These are phyloP conservation scores for Tragopan temminckii DNA, from an alignment of 2,797 vertebrate species.

Conservation along the genomic window DNA sequence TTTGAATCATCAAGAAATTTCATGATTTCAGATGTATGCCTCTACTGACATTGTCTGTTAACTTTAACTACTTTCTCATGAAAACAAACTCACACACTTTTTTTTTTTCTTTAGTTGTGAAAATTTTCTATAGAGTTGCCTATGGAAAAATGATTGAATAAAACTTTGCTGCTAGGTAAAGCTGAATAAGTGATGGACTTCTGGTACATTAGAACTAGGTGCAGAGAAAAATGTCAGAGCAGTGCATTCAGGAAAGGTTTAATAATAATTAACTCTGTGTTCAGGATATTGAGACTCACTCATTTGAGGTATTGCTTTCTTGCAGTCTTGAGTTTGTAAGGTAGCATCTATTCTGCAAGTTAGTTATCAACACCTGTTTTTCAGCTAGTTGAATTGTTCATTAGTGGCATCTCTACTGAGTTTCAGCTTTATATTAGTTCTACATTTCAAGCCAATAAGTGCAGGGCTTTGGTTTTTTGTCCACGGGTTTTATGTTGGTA, in stretches of 20 bases:
- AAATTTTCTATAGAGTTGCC: neutral
- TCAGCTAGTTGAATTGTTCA: neutral
- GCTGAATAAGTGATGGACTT: neutral
- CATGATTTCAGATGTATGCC: neutral
- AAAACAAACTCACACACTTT: neutral
- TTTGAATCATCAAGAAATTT: neutral
- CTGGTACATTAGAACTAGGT: neutral
- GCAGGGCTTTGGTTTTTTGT: neutral
- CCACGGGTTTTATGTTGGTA: neutral
- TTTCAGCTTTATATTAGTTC: neutral
- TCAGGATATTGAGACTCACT: neutral
- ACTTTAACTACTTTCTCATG: neutral
- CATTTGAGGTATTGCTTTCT: neutral
- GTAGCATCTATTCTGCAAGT: neutral
- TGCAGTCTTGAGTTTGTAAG: neutral
- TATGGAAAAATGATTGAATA: neutral
- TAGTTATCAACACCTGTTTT: neutral
- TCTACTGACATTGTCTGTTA: neutral
- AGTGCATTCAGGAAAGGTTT: neutral
- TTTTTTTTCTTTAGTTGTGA: neutral
- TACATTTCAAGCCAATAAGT: neutral
- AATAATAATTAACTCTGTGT: neutral
- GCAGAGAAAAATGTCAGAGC: neutral
- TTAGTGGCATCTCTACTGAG: neutral
- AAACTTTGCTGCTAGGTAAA: neutral